Base-by-base conservation (phyloP, 1,140 invertebrate species). In the Portunus trituberculatus region DNA sequence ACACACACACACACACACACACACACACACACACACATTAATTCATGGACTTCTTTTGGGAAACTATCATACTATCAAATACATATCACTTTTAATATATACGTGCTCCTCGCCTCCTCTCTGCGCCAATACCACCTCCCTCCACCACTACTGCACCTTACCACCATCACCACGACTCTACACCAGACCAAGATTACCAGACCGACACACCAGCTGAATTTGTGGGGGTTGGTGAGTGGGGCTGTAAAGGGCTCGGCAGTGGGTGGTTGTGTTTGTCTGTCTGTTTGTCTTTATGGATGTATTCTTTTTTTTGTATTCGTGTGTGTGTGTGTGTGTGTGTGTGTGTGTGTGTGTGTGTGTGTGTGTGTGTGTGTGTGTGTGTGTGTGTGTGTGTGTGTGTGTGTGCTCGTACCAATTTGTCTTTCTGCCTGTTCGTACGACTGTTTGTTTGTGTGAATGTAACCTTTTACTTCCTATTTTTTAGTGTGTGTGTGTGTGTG, bases 331-430 rank as follows among this genome's bases (percentile, higher is more conserved):
- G 52, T 59, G 52, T 59, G 52, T 87, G 86, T 87, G 86, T 87
- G 86, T 87, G 86, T 87, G 86, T 87, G 86, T 87, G 86, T 87
- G 83, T 88, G 86, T 59, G 52, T 59, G 52, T 87, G 86, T 87
- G 86, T 87, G 86, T 87, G 86, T 87, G 86, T 87, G 86, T 87
- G 86, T 87, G 83, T 88, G 86, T 88, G 86, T 88, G 86, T 88
- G 86, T 88, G 86, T 88, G 86, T 88, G 86, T 88, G n/a, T 88
- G 86, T 29, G 86, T 88, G 86, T 88, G 86, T 88, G 31, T 88
- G 86, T 88, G 28, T 45, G 83, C 7, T 12, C n/a, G 8, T 29
- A 12, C 83, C 10, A 29, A 10, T 29, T 4, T 32, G 31, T 84
- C 10, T 32, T 29, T 84, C 10, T 29, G n/a, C 10, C 86, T 39